Base-by-base conservation (phyloP, 1,140 invertebrate species). In the Neuroterus valhalla region DNA sequence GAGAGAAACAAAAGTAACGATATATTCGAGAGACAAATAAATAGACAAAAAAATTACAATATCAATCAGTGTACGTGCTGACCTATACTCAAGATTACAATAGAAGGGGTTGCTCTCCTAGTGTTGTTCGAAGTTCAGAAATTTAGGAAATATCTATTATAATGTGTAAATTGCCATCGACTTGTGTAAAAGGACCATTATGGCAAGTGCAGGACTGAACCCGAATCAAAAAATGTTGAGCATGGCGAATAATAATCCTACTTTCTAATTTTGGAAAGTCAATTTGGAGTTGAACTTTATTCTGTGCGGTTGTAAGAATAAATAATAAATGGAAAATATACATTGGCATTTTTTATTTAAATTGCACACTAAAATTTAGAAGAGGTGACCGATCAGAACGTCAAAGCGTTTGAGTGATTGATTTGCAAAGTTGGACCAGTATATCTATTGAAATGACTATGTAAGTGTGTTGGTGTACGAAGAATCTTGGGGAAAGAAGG, bases 1-100 rank as follows among this genome's bases (percentile, higher is more conserved):
- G 90, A 90, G 89, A 90, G 90, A 88, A 87, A 88, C 82, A 85
- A 82, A 88, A 81, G 72, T 79, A 84, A 78, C 76, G 81, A 83
- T 72, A 85, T 72, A 83, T 85, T 83, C 70, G 75, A 88, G 74
- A 87, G 72, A 82, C 81, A 86, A 88, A 77, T 72, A 79, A 82
- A 84, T 77, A 86, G 71, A 80, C 76, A 82, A 83, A 66, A 75
- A 83, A 86, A 66, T 82, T 78, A 74, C 75, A 82, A 79, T 62
- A 62, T 62, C 66, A 62, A 71, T 74, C 79, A 68, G 79, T 84
- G 82, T 85, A 80, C 72, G 69, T 80, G 74, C 70, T 74, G 69
- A 74, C 43, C 72, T 77, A 38, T 71, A 71, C 14, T 55, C 23
- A 55, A 55, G 14, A 62, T 62, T 62, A 62, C 55, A 62, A 62